Percentiles rank a stretch among this genome's conserved stretches.
phyloP scores from a whole-genome alignment of 2,797 vertebrate species.

The Odontamblyopus lacepedii region DNA sequence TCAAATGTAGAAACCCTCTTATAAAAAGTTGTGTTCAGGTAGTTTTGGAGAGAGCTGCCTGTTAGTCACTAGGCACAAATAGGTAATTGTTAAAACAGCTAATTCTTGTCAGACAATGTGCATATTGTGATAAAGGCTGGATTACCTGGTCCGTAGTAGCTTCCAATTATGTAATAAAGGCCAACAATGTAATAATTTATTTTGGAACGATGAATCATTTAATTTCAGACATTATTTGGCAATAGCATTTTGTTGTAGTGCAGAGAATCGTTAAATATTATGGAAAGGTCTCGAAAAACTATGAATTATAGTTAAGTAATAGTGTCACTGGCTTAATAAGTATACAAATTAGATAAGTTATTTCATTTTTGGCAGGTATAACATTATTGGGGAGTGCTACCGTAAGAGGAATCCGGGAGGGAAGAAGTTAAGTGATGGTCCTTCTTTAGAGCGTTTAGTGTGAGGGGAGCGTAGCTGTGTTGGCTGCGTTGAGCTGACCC shows the following conservation, averaged over 20 bases:
- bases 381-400: slow-evolving; percentile 16
- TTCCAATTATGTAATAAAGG: not conserved
- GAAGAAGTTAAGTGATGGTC: slow-evolving; percentile 24
- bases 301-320: not conserved
- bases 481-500: slow-evolving; percentile 83
- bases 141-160: slow-evolving; percentile 42
- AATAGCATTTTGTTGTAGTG: too few relatives aligned
- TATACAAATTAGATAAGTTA: not conserved
- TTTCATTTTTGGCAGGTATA: slow-evolving; percentile 5
- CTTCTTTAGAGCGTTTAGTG: slow-evolving; percentile 50
- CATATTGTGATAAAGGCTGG: slow-evolving; percentile 48
- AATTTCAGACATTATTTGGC: not conserved
- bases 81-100: slow-evolving; percentile 52
- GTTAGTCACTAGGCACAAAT: slow-evolving; percentile 65
- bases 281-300: not conserved
- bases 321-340: not conserved
- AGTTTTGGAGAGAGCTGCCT: slow-evolving; percentile 27
- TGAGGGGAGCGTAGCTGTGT: slow-evolving; percentile 80
- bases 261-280: too few relatives aligned
- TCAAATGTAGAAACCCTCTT: slow-evolving; percentile 9
- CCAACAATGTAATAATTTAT: not conserved
- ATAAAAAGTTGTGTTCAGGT: slow-evolving; percentile 33
- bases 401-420: slow-evolving; percentile 32
- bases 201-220: not conserved
- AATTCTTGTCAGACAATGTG: slow-evolving; percentile 32